Evolutionary conservation across 2,113 vertebrate genomes (phyloP).

Genomic region (Rhagologus leucostigma): DNA sequence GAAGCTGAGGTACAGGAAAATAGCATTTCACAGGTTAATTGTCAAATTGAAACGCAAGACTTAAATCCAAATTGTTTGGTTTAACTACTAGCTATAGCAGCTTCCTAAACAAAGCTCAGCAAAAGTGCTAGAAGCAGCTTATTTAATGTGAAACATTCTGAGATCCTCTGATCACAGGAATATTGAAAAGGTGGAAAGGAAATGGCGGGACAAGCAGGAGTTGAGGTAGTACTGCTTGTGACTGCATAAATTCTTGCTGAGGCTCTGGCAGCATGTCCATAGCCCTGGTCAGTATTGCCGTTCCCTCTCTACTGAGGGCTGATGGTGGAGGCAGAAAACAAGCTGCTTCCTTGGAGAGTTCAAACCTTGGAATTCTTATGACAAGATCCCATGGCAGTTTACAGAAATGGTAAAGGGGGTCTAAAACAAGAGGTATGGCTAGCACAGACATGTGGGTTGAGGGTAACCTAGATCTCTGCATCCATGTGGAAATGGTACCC

Average conservation of each 20-base stretch:
- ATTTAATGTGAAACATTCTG: neutral
- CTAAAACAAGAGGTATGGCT: neutral
- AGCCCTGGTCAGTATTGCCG: neutral
- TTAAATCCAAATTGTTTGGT: neutral
- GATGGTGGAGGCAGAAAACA: neutral
- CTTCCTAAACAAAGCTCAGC: neutral
- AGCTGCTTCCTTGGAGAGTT: neutral
- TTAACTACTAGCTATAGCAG: neutral
- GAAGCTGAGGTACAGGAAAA: neutral
- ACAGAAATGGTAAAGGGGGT: neutral
- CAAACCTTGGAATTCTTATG: neutral
- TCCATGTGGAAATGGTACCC: neutral
- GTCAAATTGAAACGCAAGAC: neutral
- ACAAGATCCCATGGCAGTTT: neutral
- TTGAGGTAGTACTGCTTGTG: neutral
- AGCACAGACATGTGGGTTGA: neutral
- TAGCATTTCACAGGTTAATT: neutral
- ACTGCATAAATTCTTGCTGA: neutral
- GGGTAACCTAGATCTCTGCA: neutral
- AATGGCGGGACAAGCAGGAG: neutral
- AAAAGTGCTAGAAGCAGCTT: neutral
- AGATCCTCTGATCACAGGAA: neutral
- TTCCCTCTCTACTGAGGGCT: neutral
- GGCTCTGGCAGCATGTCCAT: rapidly evolving
- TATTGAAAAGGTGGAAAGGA: neutral